Conservation (phyloP, 2,888 invertebrate species). For the Drosophila tanythrix region DNA sequence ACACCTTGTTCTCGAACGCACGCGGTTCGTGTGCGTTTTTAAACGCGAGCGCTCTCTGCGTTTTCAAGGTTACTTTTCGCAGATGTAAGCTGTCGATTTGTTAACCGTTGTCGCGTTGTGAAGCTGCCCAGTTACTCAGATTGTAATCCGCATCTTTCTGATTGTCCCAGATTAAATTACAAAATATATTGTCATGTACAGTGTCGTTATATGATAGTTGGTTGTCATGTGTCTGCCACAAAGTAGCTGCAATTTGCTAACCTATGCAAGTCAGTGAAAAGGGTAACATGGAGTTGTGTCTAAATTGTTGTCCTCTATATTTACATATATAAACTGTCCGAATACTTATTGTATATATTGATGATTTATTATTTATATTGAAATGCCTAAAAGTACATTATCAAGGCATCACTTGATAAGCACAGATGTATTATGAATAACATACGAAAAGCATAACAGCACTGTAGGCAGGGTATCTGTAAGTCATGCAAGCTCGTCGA, state of each 20-base stretch:
- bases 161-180: slow-evolving; percentile 72
- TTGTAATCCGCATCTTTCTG: slow-evolving; percentile 33
- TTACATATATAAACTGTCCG: not conserved
- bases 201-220: slow-evolving; percentile 49
- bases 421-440: not conserved
- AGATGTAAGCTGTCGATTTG: slow-evolving; percentile 48
- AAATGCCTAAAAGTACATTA: too few species aligned
- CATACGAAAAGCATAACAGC: not conserved
- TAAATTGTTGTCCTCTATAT: not conserved
- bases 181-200: slow-evolving; percentile 72
- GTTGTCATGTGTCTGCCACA: slow-evolving; percentile 19
- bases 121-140: slow-evolving; percentile 19
- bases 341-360: not conserved
- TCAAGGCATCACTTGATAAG: not conserved
- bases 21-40: slow-evolving; percentile 56
- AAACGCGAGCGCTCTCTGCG: slow-evolving; percentile 39
- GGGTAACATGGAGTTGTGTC: not conserved
- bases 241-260: not conserved
- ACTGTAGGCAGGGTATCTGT: not conserved
- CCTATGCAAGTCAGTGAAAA: not conserved
- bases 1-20: slow-evolving; percentile 59
- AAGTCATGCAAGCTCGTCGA: not conserved
- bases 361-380: not conserved
- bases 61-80: slow-evolving; percentile 60
- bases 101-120: slow-evolving; percentile 9